Evolutionary conservation across 2,113 vertebrate species (phyloP).

Genomic region (Brachyistius frenatus): DNA sequence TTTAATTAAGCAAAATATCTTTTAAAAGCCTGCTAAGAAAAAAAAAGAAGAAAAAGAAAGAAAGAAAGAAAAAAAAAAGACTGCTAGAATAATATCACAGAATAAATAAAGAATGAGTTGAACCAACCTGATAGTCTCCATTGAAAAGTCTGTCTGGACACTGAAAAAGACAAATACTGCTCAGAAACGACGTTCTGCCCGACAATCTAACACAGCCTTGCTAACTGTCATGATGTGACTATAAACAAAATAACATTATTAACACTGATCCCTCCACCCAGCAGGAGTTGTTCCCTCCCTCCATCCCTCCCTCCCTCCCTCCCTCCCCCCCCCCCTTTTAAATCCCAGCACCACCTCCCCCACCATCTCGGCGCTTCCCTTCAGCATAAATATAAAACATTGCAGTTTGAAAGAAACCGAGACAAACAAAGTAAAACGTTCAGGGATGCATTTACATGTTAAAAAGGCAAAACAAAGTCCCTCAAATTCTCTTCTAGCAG

Average conservation of each 20-base stretch:
- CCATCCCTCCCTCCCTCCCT: neutral
- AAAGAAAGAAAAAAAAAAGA: constrained; percentile 10
- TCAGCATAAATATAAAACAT: constrained; percentile 58
- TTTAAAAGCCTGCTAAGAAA: neutral
- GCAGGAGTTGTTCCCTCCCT: constrained; percentile 52
- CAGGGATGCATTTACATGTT: neutral
- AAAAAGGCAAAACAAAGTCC: constrained; percentile 22
- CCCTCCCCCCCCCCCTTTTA: constrained; percentile 15
- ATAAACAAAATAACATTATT: constrained; percentile 68
- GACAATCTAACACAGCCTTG: constrained; percentile 36
- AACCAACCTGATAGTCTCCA: constrained; percentile 66
- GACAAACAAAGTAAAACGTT: constrained; percentile 16
- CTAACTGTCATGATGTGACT: constrained; percentile 53
- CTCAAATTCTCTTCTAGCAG: constrained; percentile 2
- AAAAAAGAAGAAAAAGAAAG: constrained; percentile 2
- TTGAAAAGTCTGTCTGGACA: constrained; percentile 38
- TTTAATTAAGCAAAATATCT: neutral
- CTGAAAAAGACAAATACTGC: constrained; percentile 30
- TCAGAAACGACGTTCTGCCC: constrained; percentile 29
- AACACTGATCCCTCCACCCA: constrained; percentile 65
- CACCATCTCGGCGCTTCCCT: constrained; percentile 29
- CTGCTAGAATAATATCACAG: neutral
- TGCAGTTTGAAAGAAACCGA: constrained; percentile 30
- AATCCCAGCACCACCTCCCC: constrained; percentile 44
- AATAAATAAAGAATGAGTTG: neutral